Percentiles rank a stretch among this genome's conserved stretches.
phyloP scores from a whole-genome alignment of 53 echinoderm and acorn worm species.

The Actinopyga echinites region DNA sequence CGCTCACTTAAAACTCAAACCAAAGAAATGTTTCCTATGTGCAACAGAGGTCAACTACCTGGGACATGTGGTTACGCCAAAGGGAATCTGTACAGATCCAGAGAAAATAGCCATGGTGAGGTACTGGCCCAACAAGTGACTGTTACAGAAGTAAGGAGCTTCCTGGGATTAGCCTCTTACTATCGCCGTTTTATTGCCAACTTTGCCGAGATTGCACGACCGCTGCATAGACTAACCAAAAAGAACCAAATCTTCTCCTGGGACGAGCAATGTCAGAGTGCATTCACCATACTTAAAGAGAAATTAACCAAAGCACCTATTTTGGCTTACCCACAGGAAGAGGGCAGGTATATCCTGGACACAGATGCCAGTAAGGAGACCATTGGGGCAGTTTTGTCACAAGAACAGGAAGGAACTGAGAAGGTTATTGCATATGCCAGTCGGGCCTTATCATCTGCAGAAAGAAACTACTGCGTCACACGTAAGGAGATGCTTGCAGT shows the following conservation, averaged over 20 bases:
- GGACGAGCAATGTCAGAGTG: slow-evolving; percentile 24
- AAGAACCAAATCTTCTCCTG: slow-evolving; percentile 14
- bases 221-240: slow-evolving; percentile 29
- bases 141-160: slow-evolving; percentile 40
- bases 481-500: slow-evolving; percentile 33
- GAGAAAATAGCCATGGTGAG: background rate
- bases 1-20: background rate
- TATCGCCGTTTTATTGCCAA: slow-evolving; percentile 40
- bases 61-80: slow-evolving; percentile 33
- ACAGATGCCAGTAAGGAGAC: slow-evolving; percentile 47
- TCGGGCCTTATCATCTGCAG: slow-evolving; percentile 6
- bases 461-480: background rate
- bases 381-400: slow-evolving; percentile 26
- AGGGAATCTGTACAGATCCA: background rate
- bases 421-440: slow-evolving; percentile 48
- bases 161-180: slow-evolving; percentile 57
- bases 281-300: slow-evolving; percentile 39
- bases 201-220: slow-evolving; percentile 44
- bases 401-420: slow-evolving; percentile 25
- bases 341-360: slow-evolving; percentile 39
- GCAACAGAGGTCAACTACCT: slow-evolving; percentile 5
- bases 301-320: slow-evolving; percentile 38
- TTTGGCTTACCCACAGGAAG: slow-evolving; percentile 20
- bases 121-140: background rate
- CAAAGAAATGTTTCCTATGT: too few relatives aligned